These are phyloP conservation scores for Ameiurus melas DNA, from an alignment of 2,113 vertebrate genomes.

Conservation along the genomic window DNA sequence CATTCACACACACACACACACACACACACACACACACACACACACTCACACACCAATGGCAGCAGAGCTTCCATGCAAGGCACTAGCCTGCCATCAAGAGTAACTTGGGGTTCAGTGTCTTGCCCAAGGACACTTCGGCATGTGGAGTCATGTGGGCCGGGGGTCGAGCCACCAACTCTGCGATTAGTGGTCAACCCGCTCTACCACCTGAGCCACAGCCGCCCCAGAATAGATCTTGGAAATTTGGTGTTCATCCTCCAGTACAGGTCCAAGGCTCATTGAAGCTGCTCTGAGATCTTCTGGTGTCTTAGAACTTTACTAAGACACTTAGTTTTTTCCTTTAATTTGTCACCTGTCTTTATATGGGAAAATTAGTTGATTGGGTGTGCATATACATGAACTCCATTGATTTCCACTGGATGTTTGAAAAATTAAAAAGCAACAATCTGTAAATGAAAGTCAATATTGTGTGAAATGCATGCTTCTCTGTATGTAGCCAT, in stretches of 20 bases:
- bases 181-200: no score
- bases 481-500: not conserved
- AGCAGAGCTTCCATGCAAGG: no score
- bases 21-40: no score
- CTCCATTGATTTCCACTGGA: not conserved
- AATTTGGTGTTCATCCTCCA: not conserved
- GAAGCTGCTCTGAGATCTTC: not conserved
- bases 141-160: no score
- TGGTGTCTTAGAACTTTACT: not conserved
- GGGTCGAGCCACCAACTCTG: no score
- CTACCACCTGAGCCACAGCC: no score
- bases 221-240: no score
- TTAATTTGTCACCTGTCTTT: not conserved
- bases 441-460: not conserved
- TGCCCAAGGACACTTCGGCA: no score
- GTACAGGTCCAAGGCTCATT: not conserved
- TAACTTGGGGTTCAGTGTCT: no score
- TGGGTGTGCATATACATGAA: not conserved
- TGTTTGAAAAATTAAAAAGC: not conserved
- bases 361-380: not conserved
- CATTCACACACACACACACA: no score
- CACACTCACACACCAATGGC: no score
- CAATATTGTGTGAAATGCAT: not conserved
- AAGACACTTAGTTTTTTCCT: not conserved
- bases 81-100: no score